phyloP scores from a whole-genome alignment of 2,113 vertebrate species.

The Epinephelus lanceolatus region DNA sequence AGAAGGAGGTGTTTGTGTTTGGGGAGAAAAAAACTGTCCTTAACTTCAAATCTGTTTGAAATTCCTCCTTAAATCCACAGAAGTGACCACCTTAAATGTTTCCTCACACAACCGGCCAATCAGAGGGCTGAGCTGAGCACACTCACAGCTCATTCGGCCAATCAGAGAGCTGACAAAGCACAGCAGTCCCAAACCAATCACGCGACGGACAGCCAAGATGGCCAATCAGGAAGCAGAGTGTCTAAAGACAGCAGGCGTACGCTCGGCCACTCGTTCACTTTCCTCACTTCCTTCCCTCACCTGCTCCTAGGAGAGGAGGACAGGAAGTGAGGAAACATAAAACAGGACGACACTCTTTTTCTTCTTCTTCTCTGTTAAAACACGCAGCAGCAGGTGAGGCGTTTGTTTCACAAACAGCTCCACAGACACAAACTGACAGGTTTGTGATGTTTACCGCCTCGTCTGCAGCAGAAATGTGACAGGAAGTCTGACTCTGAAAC shows the following conservation, averaged over 20 bases:
- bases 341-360: not conserved
- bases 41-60: not conserved
- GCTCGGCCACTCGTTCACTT: not conserved
- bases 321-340: not conserved
- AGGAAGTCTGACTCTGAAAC: slow-evolving; percentile 73
- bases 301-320: not conserved
- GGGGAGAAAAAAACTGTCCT: not conserved
- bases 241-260: slow-evolving; percentile 2
- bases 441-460: slow-evolving; percentile 42
- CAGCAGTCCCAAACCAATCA: not conserved
- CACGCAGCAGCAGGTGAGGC: too few species aligned
- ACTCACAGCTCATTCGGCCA: slow-evolving; percentile 8
- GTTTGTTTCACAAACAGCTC: not conserved
- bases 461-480: slow-evolving; percentile 48
- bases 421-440: not conserved
- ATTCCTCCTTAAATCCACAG: not conserved
- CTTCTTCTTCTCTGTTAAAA: slow-evolving; percentile 7
- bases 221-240: slow-evolving; percentile 24
- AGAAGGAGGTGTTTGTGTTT: not conserved
- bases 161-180: slow-evolving; percentile 8
- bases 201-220: not conserved
- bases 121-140: slow-evolving; percentile 8
- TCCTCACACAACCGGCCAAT: slow-evolving; percentile 4
- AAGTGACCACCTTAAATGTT: not conserved
- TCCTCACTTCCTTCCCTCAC: not conserved